Percentiles rank a stretch among this genome's conserved stretches.
These are phyloP conservation scores for Trichopria drosophilae DNA, from an alignment of 2,888 invertebrate species.

Conservation along the genomic window DNA sequence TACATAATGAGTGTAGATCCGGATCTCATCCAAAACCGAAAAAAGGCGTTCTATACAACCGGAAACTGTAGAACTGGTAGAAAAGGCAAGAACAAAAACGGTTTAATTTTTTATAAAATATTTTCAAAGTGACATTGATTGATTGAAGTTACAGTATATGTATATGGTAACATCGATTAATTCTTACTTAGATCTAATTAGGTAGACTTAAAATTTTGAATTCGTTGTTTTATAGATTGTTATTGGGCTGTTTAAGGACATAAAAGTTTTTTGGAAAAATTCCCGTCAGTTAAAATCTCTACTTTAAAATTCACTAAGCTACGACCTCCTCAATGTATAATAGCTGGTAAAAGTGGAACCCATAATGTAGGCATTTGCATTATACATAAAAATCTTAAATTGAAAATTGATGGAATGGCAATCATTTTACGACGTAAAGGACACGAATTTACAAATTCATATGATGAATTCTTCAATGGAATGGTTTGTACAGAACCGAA, in stretches of 20 bases:
- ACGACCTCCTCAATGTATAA: slow-evolving; percentile 4
- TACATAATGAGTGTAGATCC: slow-evolving; percentile 4
- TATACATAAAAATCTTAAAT: slow-evolving; percentile 4
- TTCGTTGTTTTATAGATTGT: too few relatives aligned
- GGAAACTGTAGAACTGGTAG: neutral
- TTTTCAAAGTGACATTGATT: too few relatives aligned
- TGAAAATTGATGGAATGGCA: slow-evolving; percentile 2
- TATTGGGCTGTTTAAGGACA: neutral
- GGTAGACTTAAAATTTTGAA: neutral
- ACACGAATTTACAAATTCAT: neutral
- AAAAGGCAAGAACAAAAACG: too few relatives aligned
- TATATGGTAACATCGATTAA: too few relatives aligned
- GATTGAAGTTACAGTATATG: too few relatives aligned
- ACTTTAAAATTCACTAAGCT: slow-evolving; percentile 2
- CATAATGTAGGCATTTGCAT: slow-evolving; percentile 1
- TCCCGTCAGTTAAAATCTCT: neutral
- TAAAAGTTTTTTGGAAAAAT: neutral
- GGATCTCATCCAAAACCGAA: slow-evolving; percentile 1
- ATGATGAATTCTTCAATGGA: neutral
- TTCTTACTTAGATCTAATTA: neutral
- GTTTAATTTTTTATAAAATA: too few relatives aligned
- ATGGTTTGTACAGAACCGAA: slow-evolving; percentile 1
- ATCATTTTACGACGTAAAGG: neutral
- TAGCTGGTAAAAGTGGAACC: neutral
- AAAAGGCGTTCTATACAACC: neutral